Percentiles rank a stretch among this genome's conserved stretches.
phyloP scores from a whole-genome alignment of 2,797 vertebrate genomes.

The Mionectes olivaceus region DNA sequence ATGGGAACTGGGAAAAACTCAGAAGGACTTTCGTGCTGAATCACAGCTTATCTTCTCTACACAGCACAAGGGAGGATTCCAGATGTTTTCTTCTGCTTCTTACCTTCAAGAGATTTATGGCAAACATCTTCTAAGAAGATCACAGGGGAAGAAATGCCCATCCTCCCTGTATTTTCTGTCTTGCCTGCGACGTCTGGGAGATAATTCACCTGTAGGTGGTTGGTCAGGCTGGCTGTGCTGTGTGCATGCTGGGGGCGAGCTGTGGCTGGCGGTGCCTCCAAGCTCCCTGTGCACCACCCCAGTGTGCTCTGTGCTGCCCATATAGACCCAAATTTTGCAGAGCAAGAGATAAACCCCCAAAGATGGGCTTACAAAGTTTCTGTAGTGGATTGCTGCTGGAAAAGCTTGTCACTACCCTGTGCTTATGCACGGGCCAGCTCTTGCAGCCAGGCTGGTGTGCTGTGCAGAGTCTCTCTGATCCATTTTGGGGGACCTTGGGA shows the following conservation, averaged over 20 bases:
- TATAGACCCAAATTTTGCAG: background rate
- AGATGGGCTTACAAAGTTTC: background rate
- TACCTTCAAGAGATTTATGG: background rate
- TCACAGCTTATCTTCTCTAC: slow-evolving; percentile 34
- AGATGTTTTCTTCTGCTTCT: background rate
- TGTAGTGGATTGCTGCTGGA: background rate
- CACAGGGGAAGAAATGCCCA: background rate
- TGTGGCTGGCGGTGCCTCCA: background rate
- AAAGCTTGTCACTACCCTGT: background rate
- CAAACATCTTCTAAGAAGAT: background rate
- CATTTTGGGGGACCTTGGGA: background rate
- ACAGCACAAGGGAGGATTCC: background rate
- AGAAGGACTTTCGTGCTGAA: slow-evolving; percentile 9
- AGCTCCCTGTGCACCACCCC: background rate
- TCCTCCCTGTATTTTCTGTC: background rate
- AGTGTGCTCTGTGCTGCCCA: background rate
- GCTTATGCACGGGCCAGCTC: background rate
- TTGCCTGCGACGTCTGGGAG: background rate
- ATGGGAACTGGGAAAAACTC: slow-evolving; percentile 3
- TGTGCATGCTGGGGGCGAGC: background rate
- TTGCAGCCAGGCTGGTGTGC: background rate
- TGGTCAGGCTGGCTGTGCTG: background rate
- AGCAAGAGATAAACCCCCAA: background rate
- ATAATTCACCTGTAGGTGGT: background rate
- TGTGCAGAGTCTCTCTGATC: background rate